Conservation (phyloP, 2,113 vertebrate genomes). For the Melanocharis versteri region DNA sequence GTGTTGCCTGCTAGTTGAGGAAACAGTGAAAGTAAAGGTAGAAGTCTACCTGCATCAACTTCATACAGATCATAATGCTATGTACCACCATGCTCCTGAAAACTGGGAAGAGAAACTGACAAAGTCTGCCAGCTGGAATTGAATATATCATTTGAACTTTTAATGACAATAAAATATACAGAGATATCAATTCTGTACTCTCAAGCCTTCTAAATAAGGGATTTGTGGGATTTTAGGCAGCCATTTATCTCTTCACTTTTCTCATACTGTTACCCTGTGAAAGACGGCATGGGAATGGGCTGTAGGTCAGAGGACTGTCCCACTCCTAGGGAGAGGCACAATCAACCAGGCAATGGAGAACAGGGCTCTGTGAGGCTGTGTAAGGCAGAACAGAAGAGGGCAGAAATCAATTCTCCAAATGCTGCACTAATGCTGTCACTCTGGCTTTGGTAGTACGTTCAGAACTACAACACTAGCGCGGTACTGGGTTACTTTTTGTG, state of each 20-base stretch:
- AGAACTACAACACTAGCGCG: neutral
- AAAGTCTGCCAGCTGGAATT: neutral
- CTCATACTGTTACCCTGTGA: neutral
- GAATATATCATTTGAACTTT: neutral
- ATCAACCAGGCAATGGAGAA: neutral
- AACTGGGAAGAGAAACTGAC: neutral
- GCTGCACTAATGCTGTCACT: neutral
- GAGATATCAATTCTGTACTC: neutral
- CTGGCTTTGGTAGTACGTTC: neutral
- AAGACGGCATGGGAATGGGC: neutral
- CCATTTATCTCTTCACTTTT: neutral
- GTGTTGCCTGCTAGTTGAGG: neutral
- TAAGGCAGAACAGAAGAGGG: neutral
- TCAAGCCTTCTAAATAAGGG: neutral
- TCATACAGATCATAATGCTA: neutral
- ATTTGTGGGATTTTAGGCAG: neutral
- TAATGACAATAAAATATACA: neutral
- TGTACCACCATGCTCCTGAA: neutral
- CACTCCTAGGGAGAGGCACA: neutral
- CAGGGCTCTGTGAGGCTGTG: neutral
- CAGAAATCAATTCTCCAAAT: neutral
- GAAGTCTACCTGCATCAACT: neutral
- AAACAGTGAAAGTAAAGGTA: neutral
- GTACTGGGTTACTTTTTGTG: neutral
- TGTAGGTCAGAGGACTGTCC: neutral